phyloP scores from a whole-genome alignment of 2,888 invertebrate genomes.

The Ophioninae sp. region DNA sequence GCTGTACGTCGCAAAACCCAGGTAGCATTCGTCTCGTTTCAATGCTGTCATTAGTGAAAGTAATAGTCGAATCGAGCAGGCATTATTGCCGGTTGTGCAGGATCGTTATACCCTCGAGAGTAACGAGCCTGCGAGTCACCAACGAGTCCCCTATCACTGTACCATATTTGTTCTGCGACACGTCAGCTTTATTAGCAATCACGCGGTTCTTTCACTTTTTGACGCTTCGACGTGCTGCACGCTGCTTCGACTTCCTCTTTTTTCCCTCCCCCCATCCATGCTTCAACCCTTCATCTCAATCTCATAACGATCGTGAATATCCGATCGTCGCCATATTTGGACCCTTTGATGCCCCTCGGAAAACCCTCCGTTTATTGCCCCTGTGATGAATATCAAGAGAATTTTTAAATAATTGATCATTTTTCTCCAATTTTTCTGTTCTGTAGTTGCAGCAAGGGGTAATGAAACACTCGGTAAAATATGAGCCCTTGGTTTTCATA shows the following conservation, averaged over 20 bases:
- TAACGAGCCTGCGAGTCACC: constrained; percentile 47
- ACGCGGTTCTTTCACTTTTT: constrained; percentile 64
- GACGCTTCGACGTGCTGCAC: constrained; percentile 64
- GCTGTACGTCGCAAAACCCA: constrained; percentile 26
- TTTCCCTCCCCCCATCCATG: background rate
- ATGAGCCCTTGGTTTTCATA: too few species aligned
- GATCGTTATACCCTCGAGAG: constrained; percentile 54
- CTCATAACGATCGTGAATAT: background rate
- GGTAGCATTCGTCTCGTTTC: constrained; percentile 37
- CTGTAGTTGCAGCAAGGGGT: too few species aligned
- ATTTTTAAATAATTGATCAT: too few species aligned
- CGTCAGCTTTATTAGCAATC: constrained; percentile 68
- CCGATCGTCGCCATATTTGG: background rate
- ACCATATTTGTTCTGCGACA: constrained; percentile 59
- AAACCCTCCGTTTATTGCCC: background rate
- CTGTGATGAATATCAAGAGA: background rate
- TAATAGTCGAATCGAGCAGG: constrained; percentile 58
- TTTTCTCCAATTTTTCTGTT: too few species aligned
- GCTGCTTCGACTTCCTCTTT: constrained; percentile 57
- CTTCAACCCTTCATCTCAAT: too few species aligned
- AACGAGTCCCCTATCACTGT: constrained; percentile 12
- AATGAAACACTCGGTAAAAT: too few species aligned
- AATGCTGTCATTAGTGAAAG: constrained; percentile 54
- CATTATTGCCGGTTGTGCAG: constrained; percentile 64
- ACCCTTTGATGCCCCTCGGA: background rate